Percentiles rank a stretch among this genome's conserved stretches.
Evolutionary conservation across 2,797 vertebrate genomes (phyloP).

Genomic region (Centropyge bicolor): DNA sequence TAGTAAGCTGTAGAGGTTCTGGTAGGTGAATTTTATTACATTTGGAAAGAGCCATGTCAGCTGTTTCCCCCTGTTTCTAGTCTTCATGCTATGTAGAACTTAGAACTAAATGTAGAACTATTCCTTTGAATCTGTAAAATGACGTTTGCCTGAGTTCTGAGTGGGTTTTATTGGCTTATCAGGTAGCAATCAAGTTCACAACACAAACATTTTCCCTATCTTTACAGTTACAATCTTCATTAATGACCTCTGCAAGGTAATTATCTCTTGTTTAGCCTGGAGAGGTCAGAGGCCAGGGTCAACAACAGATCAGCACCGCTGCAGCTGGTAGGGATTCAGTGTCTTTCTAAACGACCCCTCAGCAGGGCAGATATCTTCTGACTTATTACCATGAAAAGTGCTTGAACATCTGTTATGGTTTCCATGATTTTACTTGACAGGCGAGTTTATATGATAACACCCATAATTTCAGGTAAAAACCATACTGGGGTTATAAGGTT

Average conservation of each 20-base stretch:
- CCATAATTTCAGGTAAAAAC: slow-evolving; percentile 10
- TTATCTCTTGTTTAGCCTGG: neutral
- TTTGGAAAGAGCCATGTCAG: neutral
- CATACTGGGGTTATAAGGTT: neutral
- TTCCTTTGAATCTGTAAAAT: neutral
- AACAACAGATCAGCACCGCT: slow-evolving; percentile 7
- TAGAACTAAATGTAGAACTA: neutral
- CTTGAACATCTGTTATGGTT: neutral
- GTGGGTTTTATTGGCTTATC: neutral
- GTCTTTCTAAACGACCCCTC: neutral
- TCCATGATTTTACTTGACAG: slow-evolving; percentile 2
- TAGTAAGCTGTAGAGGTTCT: neutral
- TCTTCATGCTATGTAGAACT: neutral
- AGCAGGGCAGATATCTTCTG: neutral
- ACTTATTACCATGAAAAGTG: neutral
- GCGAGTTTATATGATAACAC: neutral
- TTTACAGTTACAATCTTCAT: neutral
- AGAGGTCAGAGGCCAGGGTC: slow-evolving; percentile 45
- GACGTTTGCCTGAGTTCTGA: neutral
- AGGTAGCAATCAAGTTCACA: neutral
- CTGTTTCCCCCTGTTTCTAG: neutral
- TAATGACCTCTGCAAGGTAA: slow-evolving; percentile 9
- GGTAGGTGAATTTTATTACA: neutral
- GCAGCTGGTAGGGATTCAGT: slow-evolving; percentile 7
- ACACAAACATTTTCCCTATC: neutral